phyloP scores from a whole-genome alignment of 2,888 invertebrate genomes.

The Chrysomela aeneicollis region DNA sequence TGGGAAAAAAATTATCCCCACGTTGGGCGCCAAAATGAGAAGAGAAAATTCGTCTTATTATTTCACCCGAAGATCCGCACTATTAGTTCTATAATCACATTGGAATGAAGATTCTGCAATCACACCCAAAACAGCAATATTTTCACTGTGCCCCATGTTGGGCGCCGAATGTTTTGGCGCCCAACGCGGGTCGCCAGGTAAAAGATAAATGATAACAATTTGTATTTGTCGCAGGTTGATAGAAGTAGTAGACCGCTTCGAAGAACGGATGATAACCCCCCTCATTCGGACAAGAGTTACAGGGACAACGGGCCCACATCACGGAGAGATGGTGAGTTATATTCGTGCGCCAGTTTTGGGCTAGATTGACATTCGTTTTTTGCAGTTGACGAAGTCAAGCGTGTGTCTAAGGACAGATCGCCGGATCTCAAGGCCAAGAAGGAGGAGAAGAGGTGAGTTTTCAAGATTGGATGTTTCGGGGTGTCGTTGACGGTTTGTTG shows the following conservation, averaged over 20 bases:
- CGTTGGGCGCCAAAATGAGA: too few relatives aligned
- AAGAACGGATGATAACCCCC: slow-evolving; percentile 37
- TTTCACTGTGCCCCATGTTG: too few relatives aligned
- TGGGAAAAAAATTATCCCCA: too few relatives aligned
- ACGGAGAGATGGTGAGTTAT: slow-evolving; percentile 41
- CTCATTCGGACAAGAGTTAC: slow-evolving; percentile 24
- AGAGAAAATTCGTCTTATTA: too few relatives aligned
- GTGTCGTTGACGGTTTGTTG: neutral
- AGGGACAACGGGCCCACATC: slow-evolving; percentile 25
- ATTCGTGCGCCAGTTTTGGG: neutral
- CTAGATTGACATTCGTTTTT: slow-evolving; percentile 9
- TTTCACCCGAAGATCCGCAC: too few relatives aligned
- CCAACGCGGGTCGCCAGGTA: too few relatives aligned
- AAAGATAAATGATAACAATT: too few relatives aligned
- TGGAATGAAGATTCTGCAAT: too few relatives aligned
- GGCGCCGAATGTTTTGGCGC: too few relatives aligned
- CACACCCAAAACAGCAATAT: too few relatives aligned
- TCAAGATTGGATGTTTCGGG: neutral
- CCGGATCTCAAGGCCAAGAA: slow-evolving; percentile 43
- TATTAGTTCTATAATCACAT: too few relatives aligned
- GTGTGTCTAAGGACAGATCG: slow-evolving; percentile 37
- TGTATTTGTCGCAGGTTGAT: slow-evolving; percentile 38
- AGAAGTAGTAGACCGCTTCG: slow-evolving; percentile 36
- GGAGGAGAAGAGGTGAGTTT: slow-evolving; percentile 48
- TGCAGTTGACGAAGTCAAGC: slow-evolving; percentile 45